A percentile compares a stretch with the other conserved stretches of the same genome.
These are phyloP conservation scores for Perca schrenkii DNA, from an alignment of 2,113 vertebrate genomes.

Conservation along the genomic window DNA sequence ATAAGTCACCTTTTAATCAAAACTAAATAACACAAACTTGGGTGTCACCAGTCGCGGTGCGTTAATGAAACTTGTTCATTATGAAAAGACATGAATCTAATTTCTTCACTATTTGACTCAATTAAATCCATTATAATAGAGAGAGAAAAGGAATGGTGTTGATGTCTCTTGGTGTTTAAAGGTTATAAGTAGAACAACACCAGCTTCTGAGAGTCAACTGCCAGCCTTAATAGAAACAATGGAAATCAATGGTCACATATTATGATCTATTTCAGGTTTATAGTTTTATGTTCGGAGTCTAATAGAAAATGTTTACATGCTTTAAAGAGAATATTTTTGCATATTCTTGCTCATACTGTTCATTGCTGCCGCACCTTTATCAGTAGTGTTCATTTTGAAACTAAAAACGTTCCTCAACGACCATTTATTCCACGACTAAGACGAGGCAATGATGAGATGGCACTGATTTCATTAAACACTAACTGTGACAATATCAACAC, in stretches of 20 bases:
- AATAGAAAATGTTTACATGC: background rate
- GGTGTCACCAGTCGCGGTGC: conserved; percentile 27
- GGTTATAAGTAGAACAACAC: conserved; percentile 15
- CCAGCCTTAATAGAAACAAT: conserved; percentile 4
- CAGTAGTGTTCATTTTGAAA: no score
- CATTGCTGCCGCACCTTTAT: no score
- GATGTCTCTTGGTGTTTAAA: conserved; percentile 30
- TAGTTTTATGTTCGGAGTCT: background rate
- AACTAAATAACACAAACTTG: conserved; percentile 39
- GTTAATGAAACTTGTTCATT: conserved; percentile 50
- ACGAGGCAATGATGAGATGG: no score
- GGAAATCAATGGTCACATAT: background rate
- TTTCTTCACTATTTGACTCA: conserved; percentile 50
- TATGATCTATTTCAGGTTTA: background rate
- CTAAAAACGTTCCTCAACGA: no score
- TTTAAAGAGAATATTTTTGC: background rate
- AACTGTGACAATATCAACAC: no score
- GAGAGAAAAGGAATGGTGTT: conserved; percentile 5
- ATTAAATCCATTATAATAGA: conserved; percentile 30
- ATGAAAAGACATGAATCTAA: conserved; percentile 58
- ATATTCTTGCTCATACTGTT: no score
- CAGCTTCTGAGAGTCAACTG: conserved; percentile 2
- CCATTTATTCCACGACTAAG: no score
- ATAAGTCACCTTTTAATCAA: conserved; percentile 52
- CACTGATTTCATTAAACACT: no score